A percentile compares a stretch with the other conserved stretches of the same genome.
Evolutionary conservation across 1,140 invertebrate genomes (phyloP).

Genomic region (Ooceraea biroi): DNA sequence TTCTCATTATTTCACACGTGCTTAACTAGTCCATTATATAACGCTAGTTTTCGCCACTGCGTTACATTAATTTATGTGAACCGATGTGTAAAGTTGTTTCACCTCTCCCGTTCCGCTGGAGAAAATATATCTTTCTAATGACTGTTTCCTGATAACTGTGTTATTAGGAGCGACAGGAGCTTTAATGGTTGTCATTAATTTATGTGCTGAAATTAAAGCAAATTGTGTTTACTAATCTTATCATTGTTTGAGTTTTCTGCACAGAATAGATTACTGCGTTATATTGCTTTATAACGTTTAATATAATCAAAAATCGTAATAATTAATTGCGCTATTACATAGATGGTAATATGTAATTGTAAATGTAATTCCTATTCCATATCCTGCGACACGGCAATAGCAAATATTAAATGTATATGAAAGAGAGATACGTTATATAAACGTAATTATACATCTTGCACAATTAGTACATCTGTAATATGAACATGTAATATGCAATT

Average conservation of each 20-base stretch:
- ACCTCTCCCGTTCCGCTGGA: not conserved
- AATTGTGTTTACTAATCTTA: slow-evolving; percentile 22
- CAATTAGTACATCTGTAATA: not conserved
- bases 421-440: slow-evolving; percentile 13
- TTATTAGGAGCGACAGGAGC: not conserved
- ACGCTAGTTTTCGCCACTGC: not conserved
- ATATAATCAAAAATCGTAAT: slow-evolving; percentile 43
- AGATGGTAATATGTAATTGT: slow-evolving; percentile 22
- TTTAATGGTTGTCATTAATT: slow-evolving; percentile 44
- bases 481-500: slow-evolving; percentile 10
- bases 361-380: not conserved
- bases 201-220: slow-evolving; percentile 5
- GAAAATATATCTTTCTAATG: not conserved
- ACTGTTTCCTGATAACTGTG: slow-evolving; percentile 2
- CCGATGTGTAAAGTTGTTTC: not conserved
- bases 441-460: slow-evolving; percentile 2
- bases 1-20: not conserved
- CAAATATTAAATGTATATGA: slow-evolving; percentile 23
- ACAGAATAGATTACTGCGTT: slow-evolving; percentile 19
- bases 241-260: slow-evolving; percentile 11
- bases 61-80: not conserved
- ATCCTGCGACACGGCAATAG: not conserved
- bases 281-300: slow-evolving; percentile 9
- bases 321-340: slow-evolving; percentile 30
- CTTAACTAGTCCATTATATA: not conserved